Evolutionary conservation across 2,888 invertebrate genomes (phyloP).

Genomic region (Zele albiditarsus): DNA sequence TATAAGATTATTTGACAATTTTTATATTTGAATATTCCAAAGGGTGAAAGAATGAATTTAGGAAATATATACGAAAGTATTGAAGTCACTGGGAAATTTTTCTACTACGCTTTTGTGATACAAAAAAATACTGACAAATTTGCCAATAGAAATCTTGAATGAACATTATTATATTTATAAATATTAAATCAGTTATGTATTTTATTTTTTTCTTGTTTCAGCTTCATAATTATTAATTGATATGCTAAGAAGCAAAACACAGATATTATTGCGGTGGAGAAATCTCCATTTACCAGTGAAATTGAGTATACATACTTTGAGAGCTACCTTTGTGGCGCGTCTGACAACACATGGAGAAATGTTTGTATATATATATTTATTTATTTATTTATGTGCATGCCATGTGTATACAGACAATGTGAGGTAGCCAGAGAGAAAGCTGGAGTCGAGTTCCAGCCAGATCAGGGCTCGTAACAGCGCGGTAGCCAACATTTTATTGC

Average conservation of each 20-base stretch:
- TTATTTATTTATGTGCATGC: background rate
- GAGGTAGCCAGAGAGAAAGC: constrained; percentile 8
- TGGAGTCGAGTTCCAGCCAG: constrained; percentile 52
- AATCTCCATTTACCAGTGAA: background rate
- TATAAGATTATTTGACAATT: no score
- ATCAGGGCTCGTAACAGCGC: constrained; percentile 70
- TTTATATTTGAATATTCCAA: no score
- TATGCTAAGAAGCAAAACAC: background rate
- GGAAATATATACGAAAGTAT: no score
- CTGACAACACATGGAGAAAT: background rate
- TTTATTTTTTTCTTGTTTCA: background rate
- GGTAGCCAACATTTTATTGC: constrained; percentile 69
- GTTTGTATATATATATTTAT: background rate
- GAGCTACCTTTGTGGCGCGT: background rate
- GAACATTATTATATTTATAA: no score
- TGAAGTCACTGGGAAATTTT: no score
- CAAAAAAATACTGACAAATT: no score
- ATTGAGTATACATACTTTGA: background rate
- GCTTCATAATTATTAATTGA: background rate
- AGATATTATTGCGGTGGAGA: background rate
- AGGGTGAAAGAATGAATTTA: no score
- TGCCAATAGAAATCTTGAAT: no score
- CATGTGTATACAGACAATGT: background rate
- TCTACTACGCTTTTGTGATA: no score
- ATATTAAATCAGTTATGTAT: background rate